A percentile compares a stretch with the other conserved stretches of the same genome.
These are phyloP conservation scores for Noctilio leporinus DNA, from an alignment of 2,113 vertebrate species.

Conservation along the genomic window DNA sequence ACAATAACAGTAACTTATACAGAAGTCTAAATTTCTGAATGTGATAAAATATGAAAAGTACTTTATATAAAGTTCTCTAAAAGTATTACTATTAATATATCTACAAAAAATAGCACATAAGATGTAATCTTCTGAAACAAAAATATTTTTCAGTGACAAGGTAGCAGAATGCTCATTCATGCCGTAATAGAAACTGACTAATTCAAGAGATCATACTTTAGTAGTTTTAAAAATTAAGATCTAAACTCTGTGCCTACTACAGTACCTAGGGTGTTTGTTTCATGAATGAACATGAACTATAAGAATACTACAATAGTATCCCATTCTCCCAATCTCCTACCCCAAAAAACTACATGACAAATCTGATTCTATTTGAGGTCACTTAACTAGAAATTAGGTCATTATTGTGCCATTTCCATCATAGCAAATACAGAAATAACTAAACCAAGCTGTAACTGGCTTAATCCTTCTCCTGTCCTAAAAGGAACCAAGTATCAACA, in stretches of 20 bases:
- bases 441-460: neutral
- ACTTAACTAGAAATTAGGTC: conserved; percentile 12
- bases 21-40: conserved; percentile 6
- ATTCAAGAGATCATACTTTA: neutral
- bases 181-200: neutral
- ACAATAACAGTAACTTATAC: neutral
- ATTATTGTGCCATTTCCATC: neutral
- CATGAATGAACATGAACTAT: neutral
- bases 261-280: neutral
- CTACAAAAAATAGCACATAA: neutral
- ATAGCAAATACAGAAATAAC: neutral
- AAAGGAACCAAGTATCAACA: conserved; percentile 23
- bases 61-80: conserved; percentile 7
- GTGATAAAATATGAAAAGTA: conserved; percentile 37
- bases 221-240: neutral
- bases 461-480: neutral
- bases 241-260: neutral
- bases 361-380: neutral
- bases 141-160: conserved; percentile 25
- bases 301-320: neutral
- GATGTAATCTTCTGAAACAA: neutral
- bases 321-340: neutral
- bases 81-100: neutral
- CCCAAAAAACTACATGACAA: neutral
- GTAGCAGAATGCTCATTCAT: conserved; percentile 1